Evolutionary conservation across 2,113 vertebrate species (phyloP), one percentile per base, ranked within the genome.

Genomic region (Ailuropoda melanoleuca): DNA sequence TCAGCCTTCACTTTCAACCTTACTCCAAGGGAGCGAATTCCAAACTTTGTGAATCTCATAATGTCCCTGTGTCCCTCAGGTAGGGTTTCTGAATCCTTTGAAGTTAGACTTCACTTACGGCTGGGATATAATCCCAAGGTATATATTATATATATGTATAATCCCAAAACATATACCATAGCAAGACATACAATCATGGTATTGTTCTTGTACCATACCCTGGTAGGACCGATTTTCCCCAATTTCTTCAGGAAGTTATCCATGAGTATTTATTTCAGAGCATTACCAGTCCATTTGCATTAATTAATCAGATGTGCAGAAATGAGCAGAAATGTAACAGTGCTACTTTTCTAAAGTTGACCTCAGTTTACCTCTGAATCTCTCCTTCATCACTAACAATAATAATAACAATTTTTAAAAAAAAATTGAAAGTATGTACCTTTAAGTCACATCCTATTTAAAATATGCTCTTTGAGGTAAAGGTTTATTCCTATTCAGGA

Each of bases 381-480:
- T 55, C 19, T 88, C 46, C 85, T 89, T 58, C 46, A 92, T 97
- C 34, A 92, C 46, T 91, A 81, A 19, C 29, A 34, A 86, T 68
- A 89, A 48, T 48, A 77, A 77, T 75, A 43, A 74, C 26, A 74
- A 24, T 21, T 68, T 68, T 11, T 23, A 2, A 2, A 21, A 2
- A 21, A 34, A 46, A 46, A 75, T 46, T 15, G 43, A 48, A 77
- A 48, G 14, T 29, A 66, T 53, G 12, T 80, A 86, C 43, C 19
- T 80, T 89, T 83, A 95, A 90, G 29, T n/a, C 3, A 78, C 29
- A 92, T 53, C 26, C 48, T 88, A 0, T 89, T 62, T 93, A 91
- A 97, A 77, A 93, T 75, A 88, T 70, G 56, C 56, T 91, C 66
- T 95, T 80, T 94, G 60, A 56, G 58, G 24, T 66, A 92, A 91